phyloP scores from a whole-genome alignment of 2,113 vertebrate species.

The Laticauda colubrina region DNA sequence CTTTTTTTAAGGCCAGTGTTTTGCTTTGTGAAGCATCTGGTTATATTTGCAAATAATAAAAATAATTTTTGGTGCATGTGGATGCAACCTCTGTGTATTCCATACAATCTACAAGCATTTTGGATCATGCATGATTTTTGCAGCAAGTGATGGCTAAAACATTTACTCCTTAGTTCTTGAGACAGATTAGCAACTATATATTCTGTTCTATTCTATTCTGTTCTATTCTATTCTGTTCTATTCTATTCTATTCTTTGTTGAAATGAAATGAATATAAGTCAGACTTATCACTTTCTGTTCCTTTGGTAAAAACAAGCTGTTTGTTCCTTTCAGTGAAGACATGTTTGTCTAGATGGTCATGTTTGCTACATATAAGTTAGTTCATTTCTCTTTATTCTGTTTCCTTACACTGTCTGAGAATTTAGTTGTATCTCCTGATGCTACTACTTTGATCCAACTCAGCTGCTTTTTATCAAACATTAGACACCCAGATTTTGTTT shows the following conservation, averaged over 20 bases:
- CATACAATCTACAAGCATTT: background rate
- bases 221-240: too few species aligned
- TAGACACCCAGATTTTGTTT: too few species aligned
- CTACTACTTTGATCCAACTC: background rate
- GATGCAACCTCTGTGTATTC: background rate
- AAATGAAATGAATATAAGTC: background rate
- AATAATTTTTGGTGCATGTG: background rate
- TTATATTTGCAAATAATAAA: background rate
- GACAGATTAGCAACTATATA: conserved; percentile 38
- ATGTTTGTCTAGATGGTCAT: background rate
- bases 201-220: too few species aligned
- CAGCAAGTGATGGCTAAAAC: background rate
- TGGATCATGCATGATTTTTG: conserved; percentile 34
- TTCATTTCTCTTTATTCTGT: background rate
- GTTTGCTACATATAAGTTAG: background rate
- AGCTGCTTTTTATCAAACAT: background rate
- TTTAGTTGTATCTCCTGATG: background rate
- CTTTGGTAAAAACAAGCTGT: background rate
- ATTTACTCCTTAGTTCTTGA: conserved; percentile 51
- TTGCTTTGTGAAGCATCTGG: background rate
- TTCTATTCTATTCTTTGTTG: background rate
- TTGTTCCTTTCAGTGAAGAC: background rate
- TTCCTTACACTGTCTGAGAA: background rate
- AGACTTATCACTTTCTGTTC: background rate
- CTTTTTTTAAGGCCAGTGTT: background rate